These are phyloP conservation scores for Acanthis flammea DNA, from an alignment of 2,797 vertebrate genomes.

Conservation along the genomic window DNA sequence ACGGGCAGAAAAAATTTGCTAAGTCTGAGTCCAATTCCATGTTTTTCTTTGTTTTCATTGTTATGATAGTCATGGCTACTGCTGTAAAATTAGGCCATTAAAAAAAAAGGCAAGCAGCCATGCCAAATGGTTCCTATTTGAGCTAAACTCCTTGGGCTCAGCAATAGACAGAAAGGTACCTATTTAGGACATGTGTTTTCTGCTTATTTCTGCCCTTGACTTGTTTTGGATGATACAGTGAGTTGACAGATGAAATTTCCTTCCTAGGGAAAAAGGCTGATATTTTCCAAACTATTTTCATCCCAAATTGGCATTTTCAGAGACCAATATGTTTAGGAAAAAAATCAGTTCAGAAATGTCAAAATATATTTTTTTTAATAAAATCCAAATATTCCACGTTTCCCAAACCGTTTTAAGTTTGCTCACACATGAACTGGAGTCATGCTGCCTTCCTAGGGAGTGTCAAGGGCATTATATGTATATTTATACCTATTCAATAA, in stretches of 20 bases:
- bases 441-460: neutral
- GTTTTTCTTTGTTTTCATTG: constrained; percentile 56
- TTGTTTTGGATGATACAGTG: constrained; percentile 52
- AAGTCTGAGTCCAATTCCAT: constrained; percentile 21
- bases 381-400: constrained; percentile 18
- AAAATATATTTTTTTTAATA: constrained; percentile 44
- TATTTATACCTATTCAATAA: neutral
- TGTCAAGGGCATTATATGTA: neutral
- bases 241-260: constrained; percentile 46
- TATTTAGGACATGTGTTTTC: constrained; percentile 50
- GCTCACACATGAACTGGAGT: neutral
- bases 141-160: constrained; percentile 10
- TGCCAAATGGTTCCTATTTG: constrained; percentile 29
- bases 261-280: constrained; percentile 35
- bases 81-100: constrained; percentile 47
- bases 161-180: constrained; percentile 19
- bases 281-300: constrained; percentile 62
- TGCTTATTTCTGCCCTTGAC: constrained; percentile 37
- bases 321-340: constrained; percentile 31
- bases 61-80: constrained; percentile 59
- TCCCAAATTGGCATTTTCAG: constrained; percentile 36
- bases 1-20: constrained; percentile 14
- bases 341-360: constrained; percentile 34
- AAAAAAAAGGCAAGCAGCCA: constrained; percentile 28
- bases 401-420: neutral